phyloP scores from a whole-genome alignment of 2,113 vertebrate species.

The Gallinago undulata region DNA sequence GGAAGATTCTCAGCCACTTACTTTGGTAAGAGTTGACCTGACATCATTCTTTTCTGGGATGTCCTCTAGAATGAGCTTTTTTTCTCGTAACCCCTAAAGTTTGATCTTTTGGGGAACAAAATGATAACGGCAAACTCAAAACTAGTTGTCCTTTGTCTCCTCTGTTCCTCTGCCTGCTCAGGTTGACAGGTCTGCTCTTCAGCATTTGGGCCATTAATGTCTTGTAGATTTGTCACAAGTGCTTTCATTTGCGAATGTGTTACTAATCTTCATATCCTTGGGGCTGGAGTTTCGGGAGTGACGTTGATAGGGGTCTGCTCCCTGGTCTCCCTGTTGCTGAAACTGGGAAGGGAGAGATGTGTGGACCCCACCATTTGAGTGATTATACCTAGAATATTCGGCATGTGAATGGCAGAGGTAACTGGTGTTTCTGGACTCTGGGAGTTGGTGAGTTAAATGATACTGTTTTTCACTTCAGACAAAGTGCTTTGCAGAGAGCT shows the following conservation, averaged over 20 bases:
- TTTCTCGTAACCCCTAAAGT: neutral
- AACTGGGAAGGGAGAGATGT: neutral
- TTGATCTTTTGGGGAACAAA: neutral
- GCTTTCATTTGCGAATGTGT: neutral
- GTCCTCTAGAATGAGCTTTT: neutral
- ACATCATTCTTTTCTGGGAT: neutral
- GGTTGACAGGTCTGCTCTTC: neutral
- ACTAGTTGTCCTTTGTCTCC: neutral
- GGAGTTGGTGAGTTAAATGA: slow-evolving; percentile 1
- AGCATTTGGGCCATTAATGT: neutral
- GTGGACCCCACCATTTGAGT: neutral
- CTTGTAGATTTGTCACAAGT: neutral
- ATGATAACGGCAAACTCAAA: neutral
- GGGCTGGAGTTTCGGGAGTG: neutral
- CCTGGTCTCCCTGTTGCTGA: neutral
- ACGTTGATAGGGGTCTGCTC: neutral
- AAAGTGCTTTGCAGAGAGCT: neutral
- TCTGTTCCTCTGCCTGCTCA: neutral
- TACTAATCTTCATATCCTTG: neutral
- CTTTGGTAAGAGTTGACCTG: neutral
- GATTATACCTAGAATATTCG: neutral
- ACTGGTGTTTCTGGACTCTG: neutral
- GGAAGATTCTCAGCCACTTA: neutral
- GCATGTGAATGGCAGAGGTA: neutral
- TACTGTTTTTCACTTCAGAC: neutral